A percentile compares a stretch with the other conserved stretches of the same genome.
phyloP scores from a whole-genome alignment of 2,797 vertebrate genomes.

The Eidolon dupreanum region DNA sequence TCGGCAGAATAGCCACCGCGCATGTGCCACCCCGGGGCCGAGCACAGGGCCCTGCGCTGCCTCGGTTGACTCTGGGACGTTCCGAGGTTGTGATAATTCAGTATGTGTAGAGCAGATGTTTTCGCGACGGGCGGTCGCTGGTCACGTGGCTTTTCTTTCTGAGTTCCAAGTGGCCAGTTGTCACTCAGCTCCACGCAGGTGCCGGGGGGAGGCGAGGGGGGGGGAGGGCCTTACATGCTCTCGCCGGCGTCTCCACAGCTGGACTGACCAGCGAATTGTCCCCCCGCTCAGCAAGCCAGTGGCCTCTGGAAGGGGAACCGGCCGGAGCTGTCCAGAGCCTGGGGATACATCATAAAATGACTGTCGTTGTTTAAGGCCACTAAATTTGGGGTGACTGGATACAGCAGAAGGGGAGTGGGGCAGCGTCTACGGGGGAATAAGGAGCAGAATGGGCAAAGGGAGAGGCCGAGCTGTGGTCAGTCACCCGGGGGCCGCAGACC shows the following conservation, averaged over 20 bases:
- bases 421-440: not conserved
- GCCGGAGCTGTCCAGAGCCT: not conserved
- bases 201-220: too few relatives aligned
- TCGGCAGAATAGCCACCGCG: too few relatives aligned
- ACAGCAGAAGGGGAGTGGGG: not conserved
- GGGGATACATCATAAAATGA: not conserved
- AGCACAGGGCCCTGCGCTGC: fast-evolving
- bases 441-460: too few relatives aligned
- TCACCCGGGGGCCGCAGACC: not conserved
- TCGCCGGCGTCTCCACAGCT: not conserved
- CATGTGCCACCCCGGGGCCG: fast-evolving
- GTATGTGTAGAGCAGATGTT: not conserved
- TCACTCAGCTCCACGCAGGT: not conserved
- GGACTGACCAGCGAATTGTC: not conserved
- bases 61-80: not conserved
- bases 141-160: not conserved
- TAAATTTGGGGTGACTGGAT: not conserved
- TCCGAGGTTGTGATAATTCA: too few relatives aligned
- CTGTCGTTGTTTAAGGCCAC: not conserved
- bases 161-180: not conserved
- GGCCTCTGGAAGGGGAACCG: not conserved
- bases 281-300: too few relatives aligned
- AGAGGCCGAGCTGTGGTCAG: not conserved
- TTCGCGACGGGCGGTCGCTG: not conserved
- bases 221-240: not conserved